Base-by-base conservation (phyloP, 2,113 vertebrate genomes). In the Sturnus vulgaris region DNA sequence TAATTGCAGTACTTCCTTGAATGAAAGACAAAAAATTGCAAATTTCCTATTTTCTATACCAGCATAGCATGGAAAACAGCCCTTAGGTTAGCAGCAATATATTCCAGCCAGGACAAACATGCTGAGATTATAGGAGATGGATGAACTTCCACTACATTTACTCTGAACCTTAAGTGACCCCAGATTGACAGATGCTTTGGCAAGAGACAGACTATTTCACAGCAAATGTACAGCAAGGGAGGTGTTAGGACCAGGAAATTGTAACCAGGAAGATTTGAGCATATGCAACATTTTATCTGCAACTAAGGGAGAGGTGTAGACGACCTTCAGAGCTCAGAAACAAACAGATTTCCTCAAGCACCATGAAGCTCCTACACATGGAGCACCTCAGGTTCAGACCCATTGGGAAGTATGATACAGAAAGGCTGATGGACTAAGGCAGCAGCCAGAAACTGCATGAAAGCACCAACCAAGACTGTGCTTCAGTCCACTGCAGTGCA, bases 121-220 rank as follows among this genome's bases (percentile, higher is more conserved):
- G 8, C 35, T 47, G 63, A 80, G 59, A 81, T 69, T 59, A 89
- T 21, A 65, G 52, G 68, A 93, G 56, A 94, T 24, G 39, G 50
- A 90, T 76, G 37, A 91, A 85, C 44, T 90, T 88, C 56, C 64
- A 68, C 44, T 75, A 52, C 47, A 44, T 88, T 88, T 64, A 70
- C 56, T 86, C 89, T 89, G 89, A 97, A 96, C 60, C 18, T 65
- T 44, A 84, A 84, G 40, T 47, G 55, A 94, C 46, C 47, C 5
- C 46, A 72, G n/a, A 92, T 1, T 42, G 88, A 64, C 65, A 92
- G 47, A 81, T 30, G 63, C 47, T 90, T 80, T 86, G 60, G 64
- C 56, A 92, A 91, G 14, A 84, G 61, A 70, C 55, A 73, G 64
- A 30, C 46, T 65, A 42, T 84, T 90, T 84, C 78, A 82, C 40